These are phyloP conservation scores for Phytoseiulus persimilis DNA, from an alignment of 2,888 invertebrate genomes.

Conservation along the genomic window DNA sequence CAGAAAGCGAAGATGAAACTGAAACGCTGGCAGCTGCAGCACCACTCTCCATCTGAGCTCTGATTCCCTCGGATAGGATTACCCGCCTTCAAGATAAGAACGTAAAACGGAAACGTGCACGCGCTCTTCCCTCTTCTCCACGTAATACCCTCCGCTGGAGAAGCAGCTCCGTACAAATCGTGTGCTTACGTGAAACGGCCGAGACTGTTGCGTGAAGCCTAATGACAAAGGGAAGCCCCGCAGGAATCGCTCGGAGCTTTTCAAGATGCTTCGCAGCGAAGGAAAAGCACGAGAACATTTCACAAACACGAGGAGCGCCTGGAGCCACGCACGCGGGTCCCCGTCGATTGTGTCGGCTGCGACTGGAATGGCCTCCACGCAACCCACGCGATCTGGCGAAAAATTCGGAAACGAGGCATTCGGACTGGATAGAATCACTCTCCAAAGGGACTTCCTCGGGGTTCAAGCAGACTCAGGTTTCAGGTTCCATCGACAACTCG, in stretches of 20 bases:
- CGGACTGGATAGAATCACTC: too few relatives aligned
- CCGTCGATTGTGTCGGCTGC: too few relatives aligned
- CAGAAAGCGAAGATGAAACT: neutral
- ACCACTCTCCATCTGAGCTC: neutral
- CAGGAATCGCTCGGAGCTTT: neutral
- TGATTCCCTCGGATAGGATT: neutral
- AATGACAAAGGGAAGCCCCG: neutral
- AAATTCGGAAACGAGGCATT: too few relatives aligned
- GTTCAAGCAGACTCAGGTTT: too few relatives aligned
- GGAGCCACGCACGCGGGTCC: too few relatives aligned
- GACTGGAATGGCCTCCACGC: too few relatives aligned
- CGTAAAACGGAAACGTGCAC: neutral
- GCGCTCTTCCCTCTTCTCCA: neutral
- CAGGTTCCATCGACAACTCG: too few relatives aligned
- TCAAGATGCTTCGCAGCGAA: neutral
- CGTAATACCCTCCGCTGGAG: neutral
- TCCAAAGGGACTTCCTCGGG: too few relatives aligned
- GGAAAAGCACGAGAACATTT: too few relatives aligned
- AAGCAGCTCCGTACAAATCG: neutral
- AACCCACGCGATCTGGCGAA: too few relatives aligned
- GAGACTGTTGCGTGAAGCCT: neutral
- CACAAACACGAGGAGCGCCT: too few relatives aligned
- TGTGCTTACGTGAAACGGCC: neutral
- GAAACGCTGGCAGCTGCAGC: neutral
- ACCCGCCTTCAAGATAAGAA: neutral